Evolutionary conservation across 2,888 invertebrate species (phyloP).

Genomic region (Lissonota sp.): DNA sequence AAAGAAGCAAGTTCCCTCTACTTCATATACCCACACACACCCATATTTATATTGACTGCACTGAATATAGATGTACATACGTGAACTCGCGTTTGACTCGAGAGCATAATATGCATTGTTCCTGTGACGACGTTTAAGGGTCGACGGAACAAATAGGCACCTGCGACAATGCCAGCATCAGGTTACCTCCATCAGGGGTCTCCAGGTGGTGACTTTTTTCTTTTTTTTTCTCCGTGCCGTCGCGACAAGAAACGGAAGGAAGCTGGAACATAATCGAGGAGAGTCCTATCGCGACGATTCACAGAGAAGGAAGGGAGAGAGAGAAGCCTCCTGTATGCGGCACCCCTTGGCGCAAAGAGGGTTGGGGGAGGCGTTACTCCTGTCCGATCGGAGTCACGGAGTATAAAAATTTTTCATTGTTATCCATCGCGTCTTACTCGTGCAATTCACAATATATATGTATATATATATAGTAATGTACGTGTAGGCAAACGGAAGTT

Average conservation of each 20-base stretch:
- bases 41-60: not conserved
- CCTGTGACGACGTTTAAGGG: slow-evolving; percentile 62
- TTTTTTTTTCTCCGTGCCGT: not conserved
- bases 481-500: slow-evolving; percentile 78
- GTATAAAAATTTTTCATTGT: slow-evolving; percentile 67
- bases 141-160: slow-evolving; percentile 77
- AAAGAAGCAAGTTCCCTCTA: slow-evolving; percentile 11
- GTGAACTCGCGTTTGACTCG: slow-evolving; percentile 58
- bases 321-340: slow-evolving; percentile 17
- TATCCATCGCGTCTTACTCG: slow-evolving; percentile 60
- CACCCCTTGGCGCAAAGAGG: slow-evolving; percentile 46
- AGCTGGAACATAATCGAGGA: slow-evolving; percentile 38
- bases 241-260: slow-evolving; percentile 27
- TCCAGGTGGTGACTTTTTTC: slow-evolving; percentile 63
- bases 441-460: slow-evolving; percentile 66
- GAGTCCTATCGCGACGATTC: not conserved
- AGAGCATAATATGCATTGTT: slow-evolving; percentile 62
- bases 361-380: slow-evolving; percentile 62
- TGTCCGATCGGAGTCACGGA: slow-evolving; percentile 49
- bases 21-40: not conserved
- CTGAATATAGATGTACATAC: not conserved
- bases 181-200: slow-evolving; percentile 73
- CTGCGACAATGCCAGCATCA: slow-evolving; percentile 78
- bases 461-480: too few species aligned
- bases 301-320: slow-evolving; percentile 50